Evolutionary conservation across 37 sponge, comb jelly and placozoan genomes (phyloP).

Genomic region (Theonella swinhoei): DNA sequence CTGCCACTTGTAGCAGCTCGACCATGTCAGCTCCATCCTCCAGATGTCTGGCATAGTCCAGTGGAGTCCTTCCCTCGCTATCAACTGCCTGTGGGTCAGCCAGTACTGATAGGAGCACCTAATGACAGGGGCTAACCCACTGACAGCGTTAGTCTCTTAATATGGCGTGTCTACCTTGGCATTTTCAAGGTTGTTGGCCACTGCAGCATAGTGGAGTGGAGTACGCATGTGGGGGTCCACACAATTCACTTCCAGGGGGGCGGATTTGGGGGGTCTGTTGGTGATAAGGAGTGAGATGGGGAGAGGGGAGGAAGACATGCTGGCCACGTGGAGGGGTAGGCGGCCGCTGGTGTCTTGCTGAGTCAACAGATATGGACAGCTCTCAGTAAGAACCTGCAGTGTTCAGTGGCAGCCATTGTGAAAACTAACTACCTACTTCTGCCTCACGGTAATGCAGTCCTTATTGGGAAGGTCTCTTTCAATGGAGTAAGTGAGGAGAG

Average conservation of each 20-base stretch:
- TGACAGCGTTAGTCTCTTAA: too few species aligned
- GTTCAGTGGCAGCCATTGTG: background rate
- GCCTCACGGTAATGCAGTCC: constrained; percentile 36
- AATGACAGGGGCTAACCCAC: too few species aligned
- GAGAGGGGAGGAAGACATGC: constrained; percentile 6
- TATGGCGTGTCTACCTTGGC: too few species aligned
- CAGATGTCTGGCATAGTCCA: constrained; percentile 32
- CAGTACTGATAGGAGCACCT: background rate
- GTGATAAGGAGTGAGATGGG: constrained; percentile 16
- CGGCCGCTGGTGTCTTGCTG: constrained; percentile 21
- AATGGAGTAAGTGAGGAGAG: constrained; percentile 56
- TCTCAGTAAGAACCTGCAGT: constrained; percentile 24
- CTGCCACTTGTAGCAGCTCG: constrained; percentile 8
- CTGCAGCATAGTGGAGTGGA: constrained; percentile 50
- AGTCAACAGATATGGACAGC: constrained; percentile 10
- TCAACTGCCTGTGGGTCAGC: constrained; percentile 4
- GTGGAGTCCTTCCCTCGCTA: constrained; percentile 42
- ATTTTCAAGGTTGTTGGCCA: constrained; percentile 7
- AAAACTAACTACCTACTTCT: background rate
- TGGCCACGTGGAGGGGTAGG: constrained; percentile 54
- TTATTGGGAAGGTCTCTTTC: background rate
- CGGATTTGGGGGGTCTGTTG: background rate
- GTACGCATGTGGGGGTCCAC: constrained; percentile 6
- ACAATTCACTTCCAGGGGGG: background rate
- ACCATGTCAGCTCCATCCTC: constrained; percentile 14